A percentile compares a stretch with the other conserved stretches of the same genome.
Evolutionary conservation across 2,888 invertebrate species (phyloP).

Genomic region (Baccha elongata): DNA sequence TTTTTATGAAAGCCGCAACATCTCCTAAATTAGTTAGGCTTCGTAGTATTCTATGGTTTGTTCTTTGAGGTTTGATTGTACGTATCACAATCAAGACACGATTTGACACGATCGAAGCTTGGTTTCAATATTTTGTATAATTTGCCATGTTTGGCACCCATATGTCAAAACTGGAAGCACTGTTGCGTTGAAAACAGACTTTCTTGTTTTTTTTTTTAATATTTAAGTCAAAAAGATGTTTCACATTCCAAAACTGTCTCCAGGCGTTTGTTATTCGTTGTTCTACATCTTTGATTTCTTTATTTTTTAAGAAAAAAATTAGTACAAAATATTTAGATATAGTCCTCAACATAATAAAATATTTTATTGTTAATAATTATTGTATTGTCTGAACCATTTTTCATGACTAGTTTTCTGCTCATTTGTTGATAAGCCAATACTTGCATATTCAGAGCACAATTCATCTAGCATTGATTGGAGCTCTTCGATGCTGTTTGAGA

Average conservation of each 20-base stretch:
- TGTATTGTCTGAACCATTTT: background rate
- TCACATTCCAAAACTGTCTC: background rate
- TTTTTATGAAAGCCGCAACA: no score
- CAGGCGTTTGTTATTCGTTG: background rate
- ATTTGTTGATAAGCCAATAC: background rate
- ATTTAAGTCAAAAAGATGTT: background rate
- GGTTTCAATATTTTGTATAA: no score
- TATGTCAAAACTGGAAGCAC: background rate
- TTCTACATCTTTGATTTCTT: background rate
- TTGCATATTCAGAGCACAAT: background rate
- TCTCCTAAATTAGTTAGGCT: no score
- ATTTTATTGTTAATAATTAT: background rate
- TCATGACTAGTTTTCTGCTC: background rate
- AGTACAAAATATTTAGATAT: constrained; percentile 1
- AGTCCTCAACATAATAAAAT: constrained; percentile 1
- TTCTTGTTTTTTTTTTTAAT: no score
- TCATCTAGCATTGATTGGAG: background rate
- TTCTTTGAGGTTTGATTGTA: no score
- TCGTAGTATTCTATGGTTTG: no score
- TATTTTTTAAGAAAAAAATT: background rate
- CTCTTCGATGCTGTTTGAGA: background rate
- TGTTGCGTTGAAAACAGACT: background rate
- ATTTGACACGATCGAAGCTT: no score
- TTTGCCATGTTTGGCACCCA: no score
- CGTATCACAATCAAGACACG: no score